These are phyloP conservation scores for Mugil cephalus DNA, from an alignment of 2,113 vertebrate genomes.

Conservation along the genomic window DNA sequence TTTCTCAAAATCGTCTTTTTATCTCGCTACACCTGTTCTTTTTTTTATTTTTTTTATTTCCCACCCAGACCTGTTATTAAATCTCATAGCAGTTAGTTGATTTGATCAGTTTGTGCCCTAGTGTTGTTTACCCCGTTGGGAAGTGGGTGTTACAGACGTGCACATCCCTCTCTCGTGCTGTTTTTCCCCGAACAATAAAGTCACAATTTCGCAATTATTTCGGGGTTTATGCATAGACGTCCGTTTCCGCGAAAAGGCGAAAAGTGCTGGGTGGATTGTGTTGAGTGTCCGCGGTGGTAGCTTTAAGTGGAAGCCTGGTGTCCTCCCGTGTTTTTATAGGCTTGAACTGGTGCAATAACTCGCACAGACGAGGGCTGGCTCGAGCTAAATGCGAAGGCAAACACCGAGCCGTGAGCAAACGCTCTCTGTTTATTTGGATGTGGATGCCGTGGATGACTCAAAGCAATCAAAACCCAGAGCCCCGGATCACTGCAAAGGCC, in stretches of 20 bases:
- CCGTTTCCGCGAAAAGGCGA: neutral
- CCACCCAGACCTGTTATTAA: slow-evolving; percentile 54
- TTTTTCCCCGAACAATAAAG: slow-evolving; percentile 34
- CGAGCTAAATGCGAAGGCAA: slow-evolving; percentile 41
- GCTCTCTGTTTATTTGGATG: slow-evolving; percentile 58
- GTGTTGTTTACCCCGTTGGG: slow-evolving; percentile 63
- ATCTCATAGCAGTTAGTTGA: slow-evolving; percentile 70
- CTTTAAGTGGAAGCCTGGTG: slow-evolving; percentile 7
- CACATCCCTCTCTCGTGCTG: slow-evolving; percentile 17
- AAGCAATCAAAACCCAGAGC: slow-evolving; percentile 53
- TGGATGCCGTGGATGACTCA: slow-evolving; percentile 53
- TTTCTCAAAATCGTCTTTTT: slow-evolving; percentile 4
- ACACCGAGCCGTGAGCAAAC: slow-evolving; percentile 48
- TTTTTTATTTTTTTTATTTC: neutral
- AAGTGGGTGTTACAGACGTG: slow-evolving; percentile 58
- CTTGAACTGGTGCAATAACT: slow-evolving; percentile 48
- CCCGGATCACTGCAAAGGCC: slow-evolving; percentile 29
- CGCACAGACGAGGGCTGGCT: slow-evolving; percentile 29
- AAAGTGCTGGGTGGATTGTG: neutral
- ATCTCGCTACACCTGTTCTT: slow-evolving; percentile 5
- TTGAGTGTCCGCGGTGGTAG: neutral
- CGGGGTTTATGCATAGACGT: neutral
- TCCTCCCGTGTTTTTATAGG: slow-evolving; percentile 12
- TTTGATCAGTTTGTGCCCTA: slow-evolving; percentile 68
- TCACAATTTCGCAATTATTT: slow-evolving; percentile 15